These are phyloP conservation scores for Drosophila lini DNA, from an alignment of 1,140 invertebrate species.

Conservation along the genomic window DNA sequence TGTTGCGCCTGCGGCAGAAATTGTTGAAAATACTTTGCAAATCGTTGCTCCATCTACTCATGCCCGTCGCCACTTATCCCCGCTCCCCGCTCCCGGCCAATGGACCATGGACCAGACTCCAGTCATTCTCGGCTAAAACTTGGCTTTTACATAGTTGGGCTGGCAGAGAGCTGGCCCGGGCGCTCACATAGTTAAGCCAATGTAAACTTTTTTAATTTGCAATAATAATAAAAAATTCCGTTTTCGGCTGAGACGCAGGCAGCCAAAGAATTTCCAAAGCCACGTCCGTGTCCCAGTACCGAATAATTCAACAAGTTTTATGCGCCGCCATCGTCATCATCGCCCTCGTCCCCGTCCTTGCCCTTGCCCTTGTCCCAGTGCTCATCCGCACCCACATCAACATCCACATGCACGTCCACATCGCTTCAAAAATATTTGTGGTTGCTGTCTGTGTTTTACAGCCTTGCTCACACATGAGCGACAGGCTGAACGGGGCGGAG, in stretches of 20 bases:
- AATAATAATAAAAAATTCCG: conserved; percentile 80
- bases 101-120: conserved; percentile 1
- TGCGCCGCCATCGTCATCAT: conserved; percentile 51
- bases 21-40: conserved; percentile 73
- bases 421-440: conserved; percentile 63
- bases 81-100: neutral
- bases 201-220: conserved; percentile 82
- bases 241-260: conserved; percentile 38
- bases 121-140: conserved; percentile 60
- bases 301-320: conserved; percentile 82
- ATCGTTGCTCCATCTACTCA: conserved; percentile 31
- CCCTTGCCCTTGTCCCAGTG: conserved; percentile 9
- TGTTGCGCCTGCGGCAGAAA: conserved; percentile 61
- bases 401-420: conserved; percentile 17
- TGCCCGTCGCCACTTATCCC: neutral
- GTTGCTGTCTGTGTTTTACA: conserved; percentile 57
- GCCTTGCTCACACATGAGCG: conserved; percentile 33
- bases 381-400: conserved; percentile 33
- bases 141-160: conserved; percentile 73
- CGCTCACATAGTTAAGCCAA: conserved; percentile 75
- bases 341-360: neutral
- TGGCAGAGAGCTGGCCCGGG: conserved; percentile 5
- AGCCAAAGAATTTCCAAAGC: conserved; percentile 48
- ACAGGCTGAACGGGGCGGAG: conserved; percentile 8
- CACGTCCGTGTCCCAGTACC: conserved; percentile 40